These are phyloP conservation scores for Thereuonema tuberculata DNA, from an alignment of 1,140 invertebrate genomes.

Conservation along the genomic window DNA sequence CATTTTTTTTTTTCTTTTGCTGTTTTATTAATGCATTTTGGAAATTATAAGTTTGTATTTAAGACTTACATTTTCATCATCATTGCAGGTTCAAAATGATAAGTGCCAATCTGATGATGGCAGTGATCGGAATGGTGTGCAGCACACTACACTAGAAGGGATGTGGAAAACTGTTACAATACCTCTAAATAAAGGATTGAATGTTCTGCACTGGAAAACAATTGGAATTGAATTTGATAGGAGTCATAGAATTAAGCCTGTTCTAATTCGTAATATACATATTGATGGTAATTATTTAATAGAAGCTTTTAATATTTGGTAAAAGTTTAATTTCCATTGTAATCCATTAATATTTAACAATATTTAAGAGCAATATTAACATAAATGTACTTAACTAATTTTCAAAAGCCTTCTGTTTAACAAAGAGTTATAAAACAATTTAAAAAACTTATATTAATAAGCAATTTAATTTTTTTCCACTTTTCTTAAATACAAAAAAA, in stretches of 20 bases:
- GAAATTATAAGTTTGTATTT: too few species aligned
- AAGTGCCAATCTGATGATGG: slow-evolving; percentile 36
- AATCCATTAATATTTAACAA: background rate
- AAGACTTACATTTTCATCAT: too few species aligned
- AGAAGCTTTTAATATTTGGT: background rate
- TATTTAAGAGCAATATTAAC: too few species aligned
- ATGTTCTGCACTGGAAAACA: slow-evolving; percentile 40
- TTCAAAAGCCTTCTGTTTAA: too few species aligned
- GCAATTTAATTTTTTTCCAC: too few species aligned
- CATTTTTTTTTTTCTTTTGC: too few species aligned
- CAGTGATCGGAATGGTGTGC: slow-evolving; percentile 34
- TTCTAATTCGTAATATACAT: slow-evolving; percentile 33
- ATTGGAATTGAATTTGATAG: slow-evolving; percentile 30
- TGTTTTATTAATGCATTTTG: too few species aligned
- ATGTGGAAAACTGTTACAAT: slow-evolving; percentile 35
- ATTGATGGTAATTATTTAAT: slow-evolving; percentile 27
- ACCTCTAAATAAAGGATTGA: slow-evolving; percentile 34
- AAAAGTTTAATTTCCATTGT: background rate
- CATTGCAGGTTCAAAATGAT: slow-evolving; percentile 36
- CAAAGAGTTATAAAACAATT: too few species aligned
- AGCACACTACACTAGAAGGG: slow-evolving; percentile 34
- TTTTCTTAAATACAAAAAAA: too few species aligned
- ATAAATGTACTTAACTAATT: too few species aligned
- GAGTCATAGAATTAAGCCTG: slow-evolving; percentile 27
- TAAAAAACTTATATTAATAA: too few species aligned